Evolutionary conservation across 2,888 invertebrate genomes (phyloP).

Genomic region (Linnaemya vulpina): DNA sequence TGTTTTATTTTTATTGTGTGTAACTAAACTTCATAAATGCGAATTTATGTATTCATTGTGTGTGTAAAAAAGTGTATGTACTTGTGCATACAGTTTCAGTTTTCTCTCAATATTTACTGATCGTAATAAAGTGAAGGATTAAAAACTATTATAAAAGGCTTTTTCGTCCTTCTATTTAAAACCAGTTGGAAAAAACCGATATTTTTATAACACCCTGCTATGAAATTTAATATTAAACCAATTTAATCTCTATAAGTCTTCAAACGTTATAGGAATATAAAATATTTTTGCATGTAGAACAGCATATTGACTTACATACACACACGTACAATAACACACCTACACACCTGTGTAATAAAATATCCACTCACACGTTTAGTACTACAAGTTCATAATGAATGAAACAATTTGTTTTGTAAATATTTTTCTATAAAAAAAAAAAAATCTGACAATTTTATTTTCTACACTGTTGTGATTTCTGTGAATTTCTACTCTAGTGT

Average conservation of each 20-base stretch:
- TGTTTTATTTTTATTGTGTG: constrained; percentile 40
- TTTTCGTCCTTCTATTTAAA: neutral
- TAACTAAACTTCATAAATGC: neutral
- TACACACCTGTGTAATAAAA: neutral
- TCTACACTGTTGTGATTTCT: neutral
- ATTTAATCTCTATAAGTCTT: neutral
- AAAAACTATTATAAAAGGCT: neutral
- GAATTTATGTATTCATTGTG: too few relatives aligned
- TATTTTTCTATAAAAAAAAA: neutral
- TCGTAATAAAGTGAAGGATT: too few relatives aligned
- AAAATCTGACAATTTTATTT: neutral
- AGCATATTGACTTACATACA: neutral
- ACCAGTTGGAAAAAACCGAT: neutral
- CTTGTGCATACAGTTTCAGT: too few relatives aligned
- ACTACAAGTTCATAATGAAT: neutral
- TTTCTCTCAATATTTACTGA: too few relatives aligned
- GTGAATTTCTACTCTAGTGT: neutral
- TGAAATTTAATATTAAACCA: neutral
- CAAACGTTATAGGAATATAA: too few relatives aligned
- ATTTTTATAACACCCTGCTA: neutral
- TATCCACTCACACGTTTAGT: neutral
- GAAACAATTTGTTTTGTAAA: constrained; percentile 26
- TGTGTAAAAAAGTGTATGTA: too few relatives aligned
- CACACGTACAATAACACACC: neutral
- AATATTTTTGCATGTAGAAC: neutral